Conservation (phyloP, 1,140 invertebrate genomes). For the Eueides isabella region DNA sequence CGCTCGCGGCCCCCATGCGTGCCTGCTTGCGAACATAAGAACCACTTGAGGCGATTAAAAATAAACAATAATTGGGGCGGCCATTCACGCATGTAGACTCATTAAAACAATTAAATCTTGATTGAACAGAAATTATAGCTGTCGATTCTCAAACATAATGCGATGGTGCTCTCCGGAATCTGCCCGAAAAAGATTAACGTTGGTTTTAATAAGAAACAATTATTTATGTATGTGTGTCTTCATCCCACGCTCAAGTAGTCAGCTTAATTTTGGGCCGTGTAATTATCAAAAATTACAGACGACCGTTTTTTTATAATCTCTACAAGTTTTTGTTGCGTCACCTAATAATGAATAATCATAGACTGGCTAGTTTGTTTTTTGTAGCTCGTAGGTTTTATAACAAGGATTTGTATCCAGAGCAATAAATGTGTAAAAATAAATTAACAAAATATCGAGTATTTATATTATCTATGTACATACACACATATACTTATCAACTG, state of each 20-base stretch:
- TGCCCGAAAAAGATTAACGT: slow-evolving; percentile 79
- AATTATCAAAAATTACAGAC: slow-evolving; percentile 79
- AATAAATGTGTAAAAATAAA: too few species aligned
- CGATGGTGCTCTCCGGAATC: slow-evolving; percentile 68
- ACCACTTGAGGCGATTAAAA: slow-evolving; percentile 81
- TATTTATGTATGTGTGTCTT: slow-evolving; percentile 76
- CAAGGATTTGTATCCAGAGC: background rate
- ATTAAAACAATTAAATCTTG: slow-evolving; percentile 83
- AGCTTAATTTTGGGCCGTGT: slow-evolving; percentile 69
- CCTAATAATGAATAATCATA: slow-evolving; percentile 35
- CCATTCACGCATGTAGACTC: slow-evolving; percentile 81
- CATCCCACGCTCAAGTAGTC: slow-evolving; percentile 79
- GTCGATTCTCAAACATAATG: slow-evolving; percentile 81
- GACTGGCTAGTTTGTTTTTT: slow-evolving; percentile 16
- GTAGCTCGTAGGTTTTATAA: background rate
- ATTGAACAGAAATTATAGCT: slow-evolving; percentile 83
- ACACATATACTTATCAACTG: too few species aligned
- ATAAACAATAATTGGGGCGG: slow-evolving; percentile 82
- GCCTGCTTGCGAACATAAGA: slow-evolving; percentile 78
- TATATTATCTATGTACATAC: too few species aligned
- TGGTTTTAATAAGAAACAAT: slow-evolving; percentile 82
- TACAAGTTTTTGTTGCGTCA: slow-evolving; percentile 56
- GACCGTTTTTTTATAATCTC: slow-evolving; percentile 63
- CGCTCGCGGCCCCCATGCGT: slow-evolving; percentile 74
- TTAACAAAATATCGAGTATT: too few species aligned